phyloP scores from a whole-genome alignment of 2,888 invertebrate genomes.

The Brenthis daphne region DNA sequence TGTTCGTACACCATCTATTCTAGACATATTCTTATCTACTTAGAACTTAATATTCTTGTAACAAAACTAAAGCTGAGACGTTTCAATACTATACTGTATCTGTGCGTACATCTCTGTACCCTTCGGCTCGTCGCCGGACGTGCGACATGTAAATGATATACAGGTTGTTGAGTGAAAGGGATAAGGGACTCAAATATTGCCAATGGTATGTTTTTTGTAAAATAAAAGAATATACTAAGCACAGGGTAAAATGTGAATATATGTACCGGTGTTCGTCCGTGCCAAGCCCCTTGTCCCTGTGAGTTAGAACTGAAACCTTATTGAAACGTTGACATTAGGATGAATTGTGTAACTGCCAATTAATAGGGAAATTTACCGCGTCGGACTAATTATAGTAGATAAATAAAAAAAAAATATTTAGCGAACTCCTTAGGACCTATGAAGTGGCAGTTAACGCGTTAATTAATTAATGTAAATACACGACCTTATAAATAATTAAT shows the following conservation, averaged over 20 bases:
- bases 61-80: conserved; percentile 51
- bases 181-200: conserved; percentile 74
- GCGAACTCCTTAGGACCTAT: conserved; percentile 46
- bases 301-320: conserved; percentile 76
- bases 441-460: conserved; percentile 70
- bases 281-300: conserved; percentile 76
- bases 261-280: conserved; percentile 61
- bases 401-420: conserved; percentile 30
- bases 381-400: conserved; percentile 31
- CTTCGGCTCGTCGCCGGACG: conserved; percentile 51
- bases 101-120: conserved; percentile 46
- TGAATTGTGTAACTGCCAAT: conserved; percentile 70
- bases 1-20: conserved; percentile 77
- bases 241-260: conserved; percentile 79
- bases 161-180: conserved; percentile 69
- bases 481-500: conserved; percentile 75
- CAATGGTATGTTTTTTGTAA: conserved; percentile 71
- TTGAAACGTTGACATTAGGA: conserved; percentile 64
- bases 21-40: conserved; percentile 73
- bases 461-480: conserved; percentile 64
- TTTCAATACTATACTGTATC: conserved; percentile 58
- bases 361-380: conserved; percentile 48
- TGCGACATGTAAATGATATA: conserved; percentile 59
- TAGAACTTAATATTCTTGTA: conserved; percentile 73
- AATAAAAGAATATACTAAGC: conserved; percentile 74